phyloP scores from a whole-genome alignment of 2,888 invertebrate species.

The Campopleginae sp. region DNA sequence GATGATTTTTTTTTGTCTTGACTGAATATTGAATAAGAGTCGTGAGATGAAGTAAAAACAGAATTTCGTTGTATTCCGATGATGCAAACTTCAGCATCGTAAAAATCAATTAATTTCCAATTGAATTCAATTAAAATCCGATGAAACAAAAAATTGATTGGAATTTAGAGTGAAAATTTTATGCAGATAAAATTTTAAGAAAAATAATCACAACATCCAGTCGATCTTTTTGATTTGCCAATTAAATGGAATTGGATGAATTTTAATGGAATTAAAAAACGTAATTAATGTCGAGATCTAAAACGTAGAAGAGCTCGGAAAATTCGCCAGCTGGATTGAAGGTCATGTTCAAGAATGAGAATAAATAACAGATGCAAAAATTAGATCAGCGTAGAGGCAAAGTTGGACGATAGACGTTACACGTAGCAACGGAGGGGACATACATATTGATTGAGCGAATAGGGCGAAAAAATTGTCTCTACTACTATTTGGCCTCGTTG shows the following conservation, averaged over 20 bases:
- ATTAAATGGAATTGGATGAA: background rate
- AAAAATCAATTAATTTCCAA: background rate
- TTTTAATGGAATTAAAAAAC: background rate
- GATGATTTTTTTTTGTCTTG: too few relatives aligned
- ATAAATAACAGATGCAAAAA: background rate
- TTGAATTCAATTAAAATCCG: background rate
- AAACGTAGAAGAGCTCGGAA: background rate
- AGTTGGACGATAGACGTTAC: background rate
- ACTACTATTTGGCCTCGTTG: slow-evolving; percentile 61
- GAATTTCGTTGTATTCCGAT: too few relatives aligned
- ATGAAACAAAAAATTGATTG: background rate
- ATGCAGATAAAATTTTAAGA: too few relatives aligned
- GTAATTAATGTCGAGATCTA: background rate
- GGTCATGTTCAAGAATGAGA: background rate
- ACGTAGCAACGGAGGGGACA: slow-evolving; percentile 9
- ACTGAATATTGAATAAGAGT: too few relatives aligned
- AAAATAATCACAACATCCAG: too few relatives aligned
- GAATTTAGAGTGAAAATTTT: too few relatives aligned
- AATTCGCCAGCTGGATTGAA: background rate
- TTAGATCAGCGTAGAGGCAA: background rate
- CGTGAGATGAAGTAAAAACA: too few relatives aligned
- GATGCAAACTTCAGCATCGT: too few relatives aligned
- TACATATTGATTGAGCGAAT: slow-evolving; percentile 56
- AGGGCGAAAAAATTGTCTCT: slow-evolving; percentile 51
- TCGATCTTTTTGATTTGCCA: too few relatives aligned